phyloP scores from a whole-genome alignment of 2,888 invertebrate genomes.

The Tipula vernalis region DNA sequence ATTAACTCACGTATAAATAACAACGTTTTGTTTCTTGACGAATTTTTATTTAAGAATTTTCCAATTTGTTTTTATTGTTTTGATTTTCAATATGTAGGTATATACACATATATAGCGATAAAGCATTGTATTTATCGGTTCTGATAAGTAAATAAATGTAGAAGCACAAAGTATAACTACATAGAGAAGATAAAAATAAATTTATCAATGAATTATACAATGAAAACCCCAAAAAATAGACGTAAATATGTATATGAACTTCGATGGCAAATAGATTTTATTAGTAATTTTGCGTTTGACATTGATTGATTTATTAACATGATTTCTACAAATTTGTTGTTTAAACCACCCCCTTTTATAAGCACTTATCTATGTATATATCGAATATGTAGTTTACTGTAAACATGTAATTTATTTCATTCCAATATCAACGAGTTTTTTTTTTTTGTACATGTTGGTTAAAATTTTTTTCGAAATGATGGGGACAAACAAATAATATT shows the following conservation, averaged over 20 bases:
- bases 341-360: not conserved
- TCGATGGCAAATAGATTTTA: not conserved
- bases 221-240: not conserved
- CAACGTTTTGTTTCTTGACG: not conserved
- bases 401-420: not conserved
- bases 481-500: not conserved
- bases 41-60: not conserved
- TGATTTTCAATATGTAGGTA: not conserved
- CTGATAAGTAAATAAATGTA: not conserved
- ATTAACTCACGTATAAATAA: slow-evolving; percentile 4
- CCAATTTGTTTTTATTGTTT: not conserved
- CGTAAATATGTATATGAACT: not conserved
- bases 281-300: not conserved
- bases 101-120: not conserved
- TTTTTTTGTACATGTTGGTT: not conserved
- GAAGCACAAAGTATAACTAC: not conserved
- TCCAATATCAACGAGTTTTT: not conserved
- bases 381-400: not conserved
- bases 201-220: not conserved
- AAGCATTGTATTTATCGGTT: not conserved
- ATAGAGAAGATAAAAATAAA: not conserved
- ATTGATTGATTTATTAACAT: slow-evolving; percentile 4
- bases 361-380: not conserved
- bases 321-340: not conserved
- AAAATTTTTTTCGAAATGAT: not conserved